Evolutionary conservation across 1,140 invertebrate genomes (phyloP), one percentile per base, ranked within the genome.

Genomic region (Cheumatopsyche charites): DNA sequence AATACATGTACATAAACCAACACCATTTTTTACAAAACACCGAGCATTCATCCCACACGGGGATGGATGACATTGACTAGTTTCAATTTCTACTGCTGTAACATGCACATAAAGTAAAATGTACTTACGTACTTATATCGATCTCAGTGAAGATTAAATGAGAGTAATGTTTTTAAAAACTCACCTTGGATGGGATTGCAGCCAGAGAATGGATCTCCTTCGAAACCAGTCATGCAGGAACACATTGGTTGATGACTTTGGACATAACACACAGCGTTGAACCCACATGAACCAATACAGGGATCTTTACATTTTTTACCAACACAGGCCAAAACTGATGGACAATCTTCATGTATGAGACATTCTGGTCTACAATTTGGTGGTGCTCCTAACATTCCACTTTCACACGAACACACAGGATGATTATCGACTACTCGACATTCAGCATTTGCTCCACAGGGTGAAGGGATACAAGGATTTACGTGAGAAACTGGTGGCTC

Each of bases 1-100:
- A 67, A 89, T 78, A 80, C 91, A 92, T 58, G 88, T 86, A 80
- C 91, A 92, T 55, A 90, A 89, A 29, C 89, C 90, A 71, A 87
- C 86, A 69, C 87, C 87, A 77, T 89, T 86, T 63, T 88, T 84
- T 83, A 93, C 91, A 81, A 90, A 90, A 81, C 93, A 95, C 61
- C 90, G 75, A 19, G 92, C 91, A 82, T 94, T 94, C 3, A 89
- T 84, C n/a, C 92, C 92, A 80, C 92, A 94, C 12, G 92, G 93
- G 52, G 86, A 88, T 49, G 85, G 86, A 52, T 81, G 78, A 78
- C 90, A 91, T 9, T 88, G 89, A 78, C 85, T 70, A 4, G 77
- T 77, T 62, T 81, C 82, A 62, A 82, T 73, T 78, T 80, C 83
- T 52, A 79, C 19, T 25, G 62, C 73, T 75, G 73, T 49, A 67